Base-by-base conservation (phyloP, 92 coral and sea anemone genomes). In the Bergia puertoricense region DNA sequence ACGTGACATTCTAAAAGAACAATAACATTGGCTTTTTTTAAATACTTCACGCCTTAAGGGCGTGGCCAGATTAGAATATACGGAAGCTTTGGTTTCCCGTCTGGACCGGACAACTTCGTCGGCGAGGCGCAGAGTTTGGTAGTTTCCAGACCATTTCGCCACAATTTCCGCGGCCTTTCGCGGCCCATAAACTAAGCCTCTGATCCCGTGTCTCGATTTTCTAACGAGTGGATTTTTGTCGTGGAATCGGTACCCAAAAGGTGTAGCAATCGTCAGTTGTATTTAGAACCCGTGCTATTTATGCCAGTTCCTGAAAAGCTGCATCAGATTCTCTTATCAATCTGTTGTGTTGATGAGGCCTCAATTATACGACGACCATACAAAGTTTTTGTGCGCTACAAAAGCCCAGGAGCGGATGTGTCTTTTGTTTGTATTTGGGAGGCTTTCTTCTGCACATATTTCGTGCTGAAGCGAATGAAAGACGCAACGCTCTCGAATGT, bases 121-220 rank as follows among this genome's bases (percentile, higher is more conserved):
- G 59, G 18, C 59, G 59, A 54, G 59, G 18, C 59, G 2, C 18
- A 54, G 1, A 11, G 15, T 54, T 54, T 54, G 16, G 1, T 13
- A 54, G 16, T 11, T 54, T 67, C 30, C 73, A 67, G 73, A 20
- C 22, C 8, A 67, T n/a, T 67, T 67, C 10, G 73, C 73, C 73
- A 36, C 73, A 67, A 67, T 67, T 67, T 67, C 73, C 38, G 73
- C 73, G 73, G 38, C 73, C 73, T 67, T 67, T 36, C 38, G 73
- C 73, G 73, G 38, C 73, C 73, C 73, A 5, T 2, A 67, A 67
- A 20, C 22, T 67, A 67, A 67, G 73, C 73, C 73, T 22, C 73
- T 22, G 73, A n/a, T 67, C 22, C 73, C 38, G 30, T 67, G 73
- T 7, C 73, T 67, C 73, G 73, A 67, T 36, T 7, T 67, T 67